Evolutionary conservation across 2,888 invertebrate species (phyloP), one percentile per base, ranked within the genome.

Genomic region (Drosophila planitibia): DNA sequence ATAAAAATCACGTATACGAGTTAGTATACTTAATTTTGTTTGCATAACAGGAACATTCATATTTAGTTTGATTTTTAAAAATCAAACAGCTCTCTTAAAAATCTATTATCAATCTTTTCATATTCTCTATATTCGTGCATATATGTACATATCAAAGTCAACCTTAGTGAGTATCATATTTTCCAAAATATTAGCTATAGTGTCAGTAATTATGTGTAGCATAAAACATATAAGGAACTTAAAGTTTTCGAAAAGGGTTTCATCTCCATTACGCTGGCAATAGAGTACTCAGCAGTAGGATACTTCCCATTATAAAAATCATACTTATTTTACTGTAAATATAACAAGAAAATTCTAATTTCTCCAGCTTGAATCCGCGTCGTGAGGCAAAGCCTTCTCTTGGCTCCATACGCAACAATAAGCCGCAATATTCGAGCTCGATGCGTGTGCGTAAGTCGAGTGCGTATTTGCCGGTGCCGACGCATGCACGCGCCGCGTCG

Each of bases 401-500:
- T 19, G 74, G 61, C 70, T 60, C 74, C 39, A 52, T 53, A 1
- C 82, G 86, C 33, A 83, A 63, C 58, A 90, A 90, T 66, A 64
- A 92, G 67, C 92, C 92, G 16, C 93, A 93, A 59, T 91, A 92
- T 85, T 92, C 93, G 39, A 93, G 90, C 74, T 91, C 92, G 28
- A 90, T 92, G 91, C 88, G 93, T 39, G 90, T 92, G 64, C 91
- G 93, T 61, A 93, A 93, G 62, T 90, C 91, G 19, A 92, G 79
- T 62, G 91, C 91, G 10, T 90, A 90, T 64, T 79, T 93, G 69
- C 93, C 93, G 35, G 91, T 93, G 62, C 93, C 93, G 47, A 85
- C 91, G 16, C 93, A 93, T 79, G 84, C 92, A 19, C 89, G 93
- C 59, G 93, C 93, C 25, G 93, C 93, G 7, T 93, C 93, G 54